These are phyloP conservation scores for Danio choprae DNA, from an alignment of 2,797 vertebrate genomes.

Conservation along the genomic window DNA sequence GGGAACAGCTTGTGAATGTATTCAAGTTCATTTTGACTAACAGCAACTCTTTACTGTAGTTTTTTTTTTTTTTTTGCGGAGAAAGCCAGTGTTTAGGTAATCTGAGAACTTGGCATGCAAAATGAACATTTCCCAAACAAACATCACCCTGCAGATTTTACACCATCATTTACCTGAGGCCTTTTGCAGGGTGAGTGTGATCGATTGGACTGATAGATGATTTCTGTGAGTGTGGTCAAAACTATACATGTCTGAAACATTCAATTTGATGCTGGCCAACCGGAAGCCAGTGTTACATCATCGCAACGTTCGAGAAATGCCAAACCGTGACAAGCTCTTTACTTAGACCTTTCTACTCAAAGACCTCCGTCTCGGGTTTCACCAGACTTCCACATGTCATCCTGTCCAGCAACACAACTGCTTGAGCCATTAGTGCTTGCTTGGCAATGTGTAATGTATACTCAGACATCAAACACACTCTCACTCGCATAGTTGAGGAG, in stretches of 20 bases:
- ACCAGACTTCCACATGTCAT: conserved; percentile 61
- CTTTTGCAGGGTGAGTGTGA: background rate
- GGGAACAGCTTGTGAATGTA: too few species aligned
- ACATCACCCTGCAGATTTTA: background rate
- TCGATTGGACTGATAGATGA: background rate
- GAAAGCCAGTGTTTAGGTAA: too few species aligned
- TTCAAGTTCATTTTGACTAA: too few species aligned
- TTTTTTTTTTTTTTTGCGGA: too few species aligned
- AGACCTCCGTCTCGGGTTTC: conserved; percentile 49
- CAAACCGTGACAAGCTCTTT: conserved; percentile 18
- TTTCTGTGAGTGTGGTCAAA: background rate
- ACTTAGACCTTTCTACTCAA: conserved; percentile 34
- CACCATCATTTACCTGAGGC: background rate
- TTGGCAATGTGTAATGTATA: conserved; percentile 52
- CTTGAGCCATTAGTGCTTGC: conserved; percentile 67
- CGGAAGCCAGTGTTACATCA: conserved; percentile 40
- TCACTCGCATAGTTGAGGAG: conserved; percentile 52
- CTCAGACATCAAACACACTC: conserved; percentile 23
- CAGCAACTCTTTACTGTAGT: too few species aligned
- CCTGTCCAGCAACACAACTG: background rate
- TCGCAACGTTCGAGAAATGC: conserved; percentile 44
- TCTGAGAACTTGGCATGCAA: background rate
- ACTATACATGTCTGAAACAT: background rate
- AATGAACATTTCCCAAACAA: background rate
- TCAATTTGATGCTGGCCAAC: conserved; percentile 20